Percentiles rank a stretch among this genome's conserved stretches.
phyloP scores from a whole-genome alignment of 2,888 invertebrate species.

The Eristalinus aeneus region DNA sequence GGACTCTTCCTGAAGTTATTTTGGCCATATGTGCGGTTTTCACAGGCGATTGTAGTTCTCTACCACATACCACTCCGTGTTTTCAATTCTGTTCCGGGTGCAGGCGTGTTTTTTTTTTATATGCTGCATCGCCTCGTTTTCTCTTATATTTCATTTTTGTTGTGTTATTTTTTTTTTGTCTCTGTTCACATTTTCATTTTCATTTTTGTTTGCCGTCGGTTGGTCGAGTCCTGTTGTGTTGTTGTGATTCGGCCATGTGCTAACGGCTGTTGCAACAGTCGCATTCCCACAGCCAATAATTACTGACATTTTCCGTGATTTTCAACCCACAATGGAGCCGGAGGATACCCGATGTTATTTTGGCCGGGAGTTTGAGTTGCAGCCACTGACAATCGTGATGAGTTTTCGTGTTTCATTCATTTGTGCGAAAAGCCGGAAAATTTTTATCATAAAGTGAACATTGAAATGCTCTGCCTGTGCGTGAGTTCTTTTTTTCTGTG shows the following conservation, averaged over 20 bases:
- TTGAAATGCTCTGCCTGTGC: slow-evolving; percentile 44
- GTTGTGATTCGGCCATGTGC: slow-evolving; percentile 44
- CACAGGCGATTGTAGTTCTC: slow-evolving; percentile 70
- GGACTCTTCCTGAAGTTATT: slow-evolving; percentile 64
- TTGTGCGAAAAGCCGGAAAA: slow-evolving; percentile 68
- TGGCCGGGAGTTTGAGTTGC: slow-evolving; percentile 39
- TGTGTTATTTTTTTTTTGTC: background rate
- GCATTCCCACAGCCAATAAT: slow-evolving; percentile 54
- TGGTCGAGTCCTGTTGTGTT: slow-evolving; percentile 25
- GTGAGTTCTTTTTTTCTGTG: background rate
- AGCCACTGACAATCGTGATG: slow-evolving; percentile 68
- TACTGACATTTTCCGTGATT: slow-evolving; percentile 58
- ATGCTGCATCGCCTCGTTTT: background rate
- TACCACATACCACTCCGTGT: slow-evolving; percentile 57
- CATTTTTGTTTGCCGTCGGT: slow-evolving; percentile 34
- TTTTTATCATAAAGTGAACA: slow-evolving; percentile 61
- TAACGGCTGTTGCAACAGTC: slow-evolving; percentile 64
- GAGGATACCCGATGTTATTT: slow-evolving; percentile 7
- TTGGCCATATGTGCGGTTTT: slow-evolving; percentile 70
- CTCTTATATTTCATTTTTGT: slow-evolving; percentile 22
- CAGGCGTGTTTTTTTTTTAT: slow-evolving; percentile 3
- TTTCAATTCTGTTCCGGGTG: slow-evolving; percentile 4
- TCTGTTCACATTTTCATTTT: background rate
- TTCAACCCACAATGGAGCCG: slow-evolving; percentile 40
- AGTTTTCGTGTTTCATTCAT: slow-evolving; percentile 69